These are phyloP conservation scores for Apteryx mantelli DNA, from an alignment of 2,113 vertebrate genomes.

Conservation along the genomic window DNA sequence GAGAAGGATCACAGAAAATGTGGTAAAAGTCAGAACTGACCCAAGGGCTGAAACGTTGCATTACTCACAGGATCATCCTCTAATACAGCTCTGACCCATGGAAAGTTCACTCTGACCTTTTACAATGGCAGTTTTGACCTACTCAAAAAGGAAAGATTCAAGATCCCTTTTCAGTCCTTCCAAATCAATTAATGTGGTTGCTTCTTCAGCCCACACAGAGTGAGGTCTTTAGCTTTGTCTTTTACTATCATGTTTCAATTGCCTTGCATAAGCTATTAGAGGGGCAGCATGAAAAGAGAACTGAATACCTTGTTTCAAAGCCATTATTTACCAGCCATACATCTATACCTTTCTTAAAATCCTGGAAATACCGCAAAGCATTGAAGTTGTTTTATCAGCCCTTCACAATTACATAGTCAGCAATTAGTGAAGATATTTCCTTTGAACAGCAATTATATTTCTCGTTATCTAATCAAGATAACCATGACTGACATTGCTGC, in stretches of 20 bases:
- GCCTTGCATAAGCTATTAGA: background rate
- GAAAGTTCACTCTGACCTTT: background rate
- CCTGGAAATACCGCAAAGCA: background rate
- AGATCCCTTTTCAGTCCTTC: background rate
- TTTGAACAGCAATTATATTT: conserved; percentile 28
- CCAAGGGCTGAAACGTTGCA: background rate
- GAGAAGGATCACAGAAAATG: background rate
- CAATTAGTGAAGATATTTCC: conserved; percentile 21
- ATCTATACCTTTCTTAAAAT: background rate
- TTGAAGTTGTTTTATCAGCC: background rate
- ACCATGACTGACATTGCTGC: background rate
- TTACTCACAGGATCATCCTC: background rate
- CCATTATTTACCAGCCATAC: background rate
- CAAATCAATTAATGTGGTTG: background rate
- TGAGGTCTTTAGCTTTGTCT: background rate
- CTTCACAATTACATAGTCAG: background rate
- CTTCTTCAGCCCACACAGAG: background rate
- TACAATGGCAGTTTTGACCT: background rate
- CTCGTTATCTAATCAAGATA: conserved; percentile 40
- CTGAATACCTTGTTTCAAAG: background rate
- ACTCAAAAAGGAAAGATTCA: background rate
- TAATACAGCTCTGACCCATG: background rate
- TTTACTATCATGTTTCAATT: background rate
- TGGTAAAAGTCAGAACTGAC: background rate
- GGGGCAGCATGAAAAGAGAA: background rate